These are phyloP conservation scores for Nomada hirtipes DNA, from an alignment of 2,888 invertebrate species.

Conservation along the genomic window DNA sequence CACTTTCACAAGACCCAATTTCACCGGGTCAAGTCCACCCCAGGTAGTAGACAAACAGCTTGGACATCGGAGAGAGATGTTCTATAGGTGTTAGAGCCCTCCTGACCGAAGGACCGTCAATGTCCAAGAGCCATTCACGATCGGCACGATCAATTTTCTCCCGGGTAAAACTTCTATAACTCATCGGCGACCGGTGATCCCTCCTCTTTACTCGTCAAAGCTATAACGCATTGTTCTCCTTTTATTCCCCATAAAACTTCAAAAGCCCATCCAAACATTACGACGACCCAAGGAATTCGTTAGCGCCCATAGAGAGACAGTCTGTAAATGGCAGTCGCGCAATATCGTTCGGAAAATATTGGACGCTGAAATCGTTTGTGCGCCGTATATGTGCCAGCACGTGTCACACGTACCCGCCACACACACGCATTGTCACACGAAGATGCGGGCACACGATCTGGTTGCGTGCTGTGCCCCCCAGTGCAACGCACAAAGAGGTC, in stretches of 20 bases:
- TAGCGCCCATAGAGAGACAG: constrained; percentile 10
- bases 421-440: constrained; percentile 24
- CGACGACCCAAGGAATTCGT: constrained; percentile 49
- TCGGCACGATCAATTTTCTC: constrained; percentile 46
- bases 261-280: constrained; percentile 49
- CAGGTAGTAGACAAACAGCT: neutral
- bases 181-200: constrained; percentile 22
- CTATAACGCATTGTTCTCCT: constrained; percentile 50
- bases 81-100: constrained; percentile 18
- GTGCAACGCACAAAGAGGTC: constrained; percentile 34
- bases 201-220: neutral
- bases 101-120: constrained; percentile 14
- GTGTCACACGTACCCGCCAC: constrained; percentile 25
- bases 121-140: constrained; percentile 37
- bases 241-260: constrained; percentile 55
- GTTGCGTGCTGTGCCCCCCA: constrained; percentile 1
- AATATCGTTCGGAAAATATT: constrained; percentile 64
- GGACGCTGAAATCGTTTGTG: constrained; percentile 67
- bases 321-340: constrained; percentile 38
- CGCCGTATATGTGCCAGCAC: constrained; percentile 19
- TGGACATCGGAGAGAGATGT: constrained; percentile 2
- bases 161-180: constrained; percentile 45
- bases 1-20: neutral
- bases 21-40: neutral
- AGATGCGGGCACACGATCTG: constrained; percentile 14